Evolutionary conservation across 2,113 vertebrate genomes (phyloP).

Genomic region (Coracopsis vasa): DNA sequence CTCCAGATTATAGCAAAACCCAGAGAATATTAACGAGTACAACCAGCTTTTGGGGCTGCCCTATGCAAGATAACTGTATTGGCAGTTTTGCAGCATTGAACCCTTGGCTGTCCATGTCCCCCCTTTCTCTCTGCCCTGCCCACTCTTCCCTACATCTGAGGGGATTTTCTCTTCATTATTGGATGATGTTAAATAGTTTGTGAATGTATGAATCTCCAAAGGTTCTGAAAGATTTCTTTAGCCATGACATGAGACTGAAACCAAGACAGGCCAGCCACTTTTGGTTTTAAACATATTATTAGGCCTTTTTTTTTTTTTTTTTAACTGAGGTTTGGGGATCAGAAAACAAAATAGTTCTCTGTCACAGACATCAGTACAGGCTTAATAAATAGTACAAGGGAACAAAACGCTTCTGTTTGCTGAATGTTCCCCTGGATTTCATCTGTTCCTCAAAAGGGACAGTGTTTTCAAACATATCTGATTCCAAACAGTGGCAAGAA

Average conservation of each 20-base stretch:
- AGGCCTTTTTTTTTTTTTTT: background rate
- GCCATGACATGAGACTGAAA: background rate
- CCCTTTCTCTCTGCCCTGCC: background rate
- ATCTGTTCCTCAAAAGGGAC: background rate
- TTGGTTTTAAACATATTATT: background rate
- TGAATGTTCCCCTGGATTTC: background rate
- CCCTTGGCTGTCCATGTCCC: background rate
- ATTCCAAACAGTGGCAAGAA: background rate
- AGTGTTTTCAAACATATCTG: background rate
- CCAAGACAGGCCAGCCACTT: background rate
- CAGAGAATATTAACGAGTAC: accelerated
- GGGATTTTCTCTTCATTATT: background rate
- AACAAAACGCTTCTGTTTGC: background rate
- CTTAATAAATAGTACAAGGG: background rate
- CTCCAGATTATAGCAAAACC: background rate
- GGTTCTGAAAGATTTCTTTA: background rate
- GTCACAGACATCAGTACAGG: background rate
- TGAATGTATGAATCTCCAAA: background rate
- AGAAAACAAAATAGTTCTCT: background rate
- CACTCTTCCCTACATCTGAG: background rate
- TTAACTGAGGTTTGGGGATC: background rate
- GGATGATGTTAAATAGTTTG: too few species aligned
- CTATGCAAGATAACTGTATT: background rate
- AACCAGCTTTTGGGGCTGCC: background rate
- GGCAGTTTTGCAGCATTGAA: background rate